A percentile compares a stretch with the other conserved stretches of the same genome.
phyloP scores from a whole-genome alignment of 1,140 invertebrate species.

The Tetragnatha versicolor region DNA sequence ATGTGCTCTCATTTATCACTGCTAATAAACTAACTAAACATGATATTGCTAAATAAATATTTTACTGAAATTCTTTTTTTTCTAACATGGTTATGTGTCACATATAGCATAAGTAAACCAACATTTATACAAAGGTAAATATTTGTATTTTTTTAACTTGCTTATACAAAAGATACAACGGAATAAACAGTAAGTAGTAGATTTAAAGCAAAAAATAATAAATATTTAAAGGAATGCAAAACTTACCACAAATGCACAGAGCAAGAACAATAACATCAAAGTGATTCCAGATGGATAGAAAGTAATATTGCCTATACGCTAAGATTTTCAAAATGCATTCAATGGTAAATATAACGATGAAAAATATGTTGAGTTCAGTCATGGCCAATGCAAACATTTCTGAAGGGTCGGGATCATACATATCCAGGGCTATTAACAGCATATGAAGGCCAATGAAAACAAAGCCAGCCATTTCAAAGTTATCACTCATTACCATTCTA shows the following conservation, averaged over 20 bases:
- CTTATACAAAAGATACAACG: no score
- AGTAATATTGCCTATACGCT: constrained; percentile 95
- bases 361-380: constrained; percentile 92
- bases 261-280: constrained; percentile 99
- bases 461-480: constrained; percentile 99
- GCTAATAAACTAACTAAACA: no score
- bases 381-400: constrained; percentile 82
- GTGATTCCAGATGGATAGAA: constrained; percentile 98
- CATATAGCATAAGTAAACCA: no score
- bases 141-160: no score
- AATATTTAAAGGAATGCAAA: neutral
- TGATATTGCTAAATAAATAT: no score
- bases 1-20: no score
- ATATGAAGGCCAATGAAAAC: constrained; percentile 98
- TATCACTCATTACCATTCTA: constrained; percentile 96
- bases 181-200: neutral
- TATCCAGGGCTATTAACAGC: constrained; percentile 97
- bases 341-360: constrained; percentile 96
- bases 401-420: constrained; percentile 80
- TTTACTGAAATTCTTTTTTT: no score
- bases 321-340: constrained; percentile 98
- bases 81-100: no score
- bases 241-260: constrained; percentile 94
- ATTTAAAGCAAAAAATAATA: neutral
- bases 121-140: no score